Percentiles rank a stretch among this genome's conserved stretches.
These are phyloP conservation scores for Tridacna crocea DNA, from an alignment of 2,888 invertebrate species.

Conservation along the genomic window DNA sequence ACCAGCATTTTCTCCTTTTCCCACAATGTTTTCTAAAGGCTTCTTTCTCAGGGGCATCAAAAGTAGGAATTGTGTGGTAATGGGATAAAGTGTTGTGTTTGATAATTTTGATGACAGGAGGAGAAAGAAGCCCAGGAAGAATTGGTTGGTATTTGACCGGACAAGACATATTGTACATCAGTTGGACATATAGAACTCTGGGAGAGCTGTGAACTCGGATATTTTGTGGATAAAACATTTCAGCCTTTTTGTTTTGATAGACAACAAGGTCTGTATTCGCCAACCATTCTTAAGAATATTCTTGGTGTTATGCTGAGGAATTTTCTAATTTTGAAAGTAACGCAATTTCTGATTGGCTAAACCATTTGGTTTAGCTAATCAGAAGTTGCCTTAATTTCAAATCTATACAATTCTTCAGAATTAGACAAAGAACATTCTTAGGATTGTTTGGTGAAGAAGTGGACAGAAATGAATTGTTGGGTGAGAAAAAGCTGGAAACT, in stretches of 20 bases:
- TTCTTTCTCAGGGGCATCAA: not conserved
- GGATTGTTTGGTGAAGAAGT: no score
- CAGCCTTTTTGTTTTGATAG: not conserved
- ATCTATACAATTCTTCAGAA: no score
- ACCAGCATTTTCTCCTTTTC: slow-evolving; percentile 18
- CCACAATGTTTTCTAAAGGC: not conserved
- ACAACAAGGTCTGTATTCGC: not conserved
- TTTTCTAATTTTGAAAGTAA: no score
- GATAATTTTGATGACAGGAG: slow-evolving; percentile 36
- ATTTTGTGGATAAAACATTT: not conserved
- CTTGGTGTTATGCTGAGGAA: no score
- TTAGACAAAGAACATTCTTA: no score
- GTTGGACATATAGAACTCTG: no score
- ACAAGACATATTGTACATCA: no score
- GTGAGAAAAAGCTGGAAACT: not conserved
- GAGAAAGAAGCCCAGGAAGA: slow-evolving; percentile 47
- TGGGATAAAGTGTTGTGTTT: not conserved
- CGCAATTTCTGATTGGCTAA: no score
- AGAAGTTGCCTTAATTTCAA: no score
- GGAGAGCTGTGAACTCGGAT: not conserved
- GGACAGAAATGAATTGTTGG: no score
- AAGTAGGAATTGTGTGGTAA: not conserved
- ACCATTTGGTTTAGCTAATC: no score
- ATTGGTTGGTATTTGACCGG: slow-evolving; percentile 41
- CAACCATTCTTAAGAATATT: no score